phyloP scores from a whole-genome alignment of 2,888 invertebrate species.

The Bugulina stolonifera region DNA sequence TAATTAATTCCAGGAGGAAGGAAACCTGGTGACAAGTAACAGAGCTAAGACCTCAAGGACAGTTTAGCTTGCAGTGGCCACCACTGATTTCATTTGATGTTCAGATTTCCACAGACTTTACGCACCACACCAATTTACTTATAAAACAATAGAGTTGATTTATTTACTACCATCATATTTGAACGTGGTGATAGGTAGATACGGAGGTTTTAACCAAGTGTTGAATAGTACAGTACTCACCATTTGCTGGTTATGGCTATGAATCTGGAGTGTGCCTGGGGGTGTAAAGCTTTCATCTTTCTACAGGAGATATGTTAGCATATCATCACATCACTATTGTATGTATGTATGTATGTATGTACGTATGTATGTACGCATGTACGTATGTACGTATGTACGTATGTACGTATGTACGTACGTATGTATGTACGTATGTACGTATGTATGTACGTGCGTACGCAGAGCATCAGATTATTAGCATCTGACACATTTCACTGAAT shows the following conservation, averaged over 20 bases:
- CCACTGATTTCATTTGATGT: no score
- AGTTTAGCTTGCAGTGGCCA: no score
- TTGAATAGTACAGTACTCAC: not conserved
- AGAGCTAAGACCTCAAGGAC: no score
- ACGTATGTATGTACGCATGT: not conserved
- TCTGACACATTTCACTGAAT: no score
- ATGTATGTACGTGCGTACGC: not conserved
- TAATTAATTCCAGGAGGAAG: no score
- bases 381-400: not conserved
- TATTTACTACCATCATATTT: no score
- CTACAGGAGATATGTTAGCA: not conserved
- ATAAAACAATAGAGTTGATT: no score
- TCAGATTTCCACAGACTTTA: no score
- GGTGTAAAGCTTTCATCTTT: not conserved
- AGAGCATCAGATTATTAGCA: no score
- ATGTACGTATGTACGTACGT: not conserved
- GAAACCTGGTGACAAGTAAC: no score
- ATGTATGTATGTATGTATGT: slow-evolving; percentile 4
- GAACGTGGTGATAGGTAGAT: no score
- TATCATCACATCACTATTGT: not conserved
- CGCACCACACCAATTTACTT: no score
- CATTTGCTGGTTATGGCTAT: slow-evolving; percentile 1
- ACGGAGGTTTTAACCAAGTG: not conserved
- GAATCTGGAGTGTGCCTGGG: not conserved
- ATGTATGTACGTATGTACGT: not conserved